These are phyloP conservation scores for Rhopilema esculentum DNA, from an alignment of 30 jellyfish, hydroid and myxozoan genomes.

Conservation along the genomic window DNA sequence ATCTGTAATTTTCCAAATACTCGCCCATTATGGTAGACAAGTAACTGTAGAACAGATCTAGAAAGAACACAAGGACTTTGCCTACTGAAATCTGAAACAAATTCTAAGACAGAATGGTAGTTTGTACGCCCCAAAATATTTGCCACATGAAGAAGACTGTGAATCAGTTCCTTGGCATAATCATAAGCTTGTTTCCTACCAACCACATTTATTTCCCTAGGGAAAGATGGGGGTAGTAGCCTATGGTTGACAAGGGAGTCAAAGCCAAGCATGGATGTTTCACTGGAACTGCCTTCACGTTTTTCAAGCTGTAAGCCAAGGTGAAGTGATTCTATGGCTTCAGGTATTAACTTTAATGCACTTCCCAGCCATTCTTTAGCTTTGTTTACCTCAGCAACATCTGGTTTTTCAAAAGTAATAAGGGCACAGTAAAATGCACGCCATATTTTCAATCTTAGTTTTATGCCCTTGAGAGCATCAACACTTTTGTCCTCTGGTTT, in stretches of 20 bases:
- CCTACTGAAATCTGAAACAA: conserved; percentile 72
- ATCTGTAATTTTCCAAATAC: conserved; percentile 81
- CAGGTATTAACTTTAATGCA: conserved; percentile 34
- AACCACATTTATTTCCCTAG: conserved; percentile 74
- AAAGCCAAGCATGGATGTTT: conserved; percentile 72
- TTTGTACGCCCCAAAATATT: conserved; percentile 63
- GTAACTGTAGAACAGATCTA: conserved; percentile 82
- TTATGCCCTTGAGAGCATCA: conserved; percentile 69
- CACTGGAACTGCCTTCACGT: conserved; percentile 20
- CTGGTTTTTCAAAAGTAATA: conserved; percentile 83
- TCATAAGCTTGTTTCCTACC: conserved; percentile 56
- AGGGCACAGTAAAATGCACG: conserved; percentile 85
- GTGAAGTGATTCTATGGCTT: conserved; percentile 7
- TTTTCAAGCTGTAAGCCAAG: conserved; percentile 33
- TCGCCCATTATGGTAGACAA: conserved; percentile 73
- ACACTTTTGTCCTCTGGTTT: conserved; percentile 9
- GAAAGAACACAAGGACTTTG: conserved; percentile 91
- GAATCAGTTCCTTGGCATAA: conserved; percentile 39
- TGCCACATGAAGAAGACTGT: conserved; percentile 45
- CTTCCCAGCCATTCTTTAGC: conserved; percentile 56
- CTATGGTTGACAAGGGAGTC: conserved; percentile 90
- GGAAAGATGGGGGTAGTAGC: conserved; percentile 90
- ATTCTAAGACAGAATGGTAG: conserved; percentile 71
- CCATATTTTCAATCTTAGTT: conserved; percentile 73
- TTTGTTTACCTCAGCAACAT: conserved; percentile 57